Percentiles rank a stretch among this genome's conserved stretches.
phyloP scores from a whole-genome alignment of 1,140 invertebrate genomes.

The Cepaea nemoralis region DNA sequence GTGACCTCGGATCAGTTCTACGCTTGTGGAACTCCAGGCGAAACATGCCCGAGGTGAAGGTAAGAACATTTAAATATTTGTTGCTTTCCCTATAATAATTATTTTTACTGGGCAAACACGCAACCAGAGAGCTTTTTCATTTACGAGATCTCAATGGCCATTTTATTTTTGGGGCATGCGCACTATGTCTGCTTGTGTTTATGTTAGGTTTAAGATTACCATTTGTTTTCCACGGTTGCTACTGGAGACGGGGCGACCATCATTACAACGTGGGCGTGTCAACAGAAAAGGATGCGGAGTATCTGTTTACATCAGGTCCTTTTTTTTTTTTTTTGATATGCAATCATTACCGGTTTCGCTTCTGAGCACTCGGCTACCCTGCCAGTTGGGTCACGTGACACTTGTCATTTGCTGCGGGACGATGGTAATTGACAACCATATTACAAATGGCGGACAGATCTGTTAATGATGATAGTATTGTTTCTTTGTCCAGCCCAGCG shows the following conservation, averaged over 20 bases:
- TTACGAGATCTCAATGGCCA: not conserved
- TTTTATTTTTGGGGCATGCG: not conserved
- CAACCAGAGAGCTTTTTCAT: not conserved
- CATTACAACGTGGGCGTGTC: not conserved
- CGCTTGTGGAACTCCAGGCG: not conserved
- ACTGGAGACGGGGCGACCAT: not conserved
- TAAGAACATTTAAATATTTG: not conserved
- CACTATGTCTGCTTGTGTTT: not conserved
- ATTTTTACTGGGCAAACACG: not conserved
- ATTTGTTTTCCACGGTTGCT: not conserved
- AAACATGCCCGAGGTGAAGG: not conserved
- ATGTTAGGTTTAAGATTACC: not conserved
- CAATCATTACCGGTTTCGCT: conserved; percentile 14
- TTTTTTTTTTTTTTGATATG: not conserved
- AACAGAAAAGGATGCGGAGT: not conserved
- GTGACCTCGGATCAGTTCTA: not conserved
- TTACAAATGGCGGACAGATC: not conserved
- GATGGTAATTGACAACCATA: conserved; percentile 6
- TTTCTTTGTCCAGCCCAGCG: not conserved
- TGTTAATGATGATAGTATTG: not conserved
- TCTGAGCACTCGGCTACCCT: not conserved
- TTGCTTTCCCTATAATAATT: conserved; percentile 3
- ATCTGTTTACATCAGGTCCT: not conserved
- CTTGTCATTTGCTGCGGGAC: conserved; percentile 6
- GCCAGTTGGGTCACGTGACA: conserved; percentile 6